Evolutionary conservation across 2,888 invertebrate genomes (phyloP).

Genomic region (Anodontia alba): DNA sequence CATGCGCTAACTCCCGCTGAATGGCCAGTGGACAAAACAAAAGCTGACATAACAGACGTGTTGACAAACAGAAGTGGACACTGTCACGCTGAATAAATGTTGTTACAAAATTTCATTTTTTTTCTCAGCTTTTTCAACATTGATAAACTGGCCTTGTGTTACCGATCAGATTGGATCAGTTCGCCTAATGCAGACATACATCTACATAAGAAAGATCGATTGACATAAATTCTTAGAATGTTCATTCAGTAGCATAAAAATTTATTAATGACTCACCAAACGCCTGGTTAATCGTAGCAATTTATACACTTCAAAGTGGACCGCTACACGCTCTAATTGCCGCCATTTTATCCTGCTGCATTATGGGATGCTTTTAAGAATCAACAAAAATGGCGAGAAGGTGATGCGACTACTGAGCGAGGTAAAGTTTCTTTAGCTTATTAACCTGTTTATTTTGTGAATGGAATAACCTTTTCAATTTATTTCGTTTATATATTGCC

Average conservation of each 20-base stretch:
- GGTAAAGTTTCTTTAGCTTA: slow-evolving; percentile 55
- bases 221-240: slow-evolving; percentile 40
- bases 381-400: slow-evolving; percentile 66
- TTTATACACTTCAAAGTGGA: slow-evolving; percentile 28
- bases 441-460: slow-evolving; percentile 18
- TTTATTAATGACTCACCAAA: slow-evolving; percentile 52
- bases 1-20: slow-evolving; percentile 60
- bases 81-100: too few relatives aligned
- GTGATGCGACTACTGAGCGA: slow-evolving; percentile 45
- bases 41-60: slow-evolving; percentile 52
- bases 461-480: not conserved
- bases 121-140: not conserved
- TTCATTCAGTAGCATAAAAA: slow-evolving; percentile 32
- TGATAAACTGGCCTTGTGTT: not conserved
- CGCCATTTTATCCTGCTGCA: slow-evolving; percentile 65
- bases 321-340: slow-evolving; percentile 54
- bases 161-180: too few relatives aligned
- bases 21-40: slow-evolving; percentile 67
- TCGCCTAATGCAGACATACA: not conserved
- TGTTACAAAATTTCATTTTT: not conserved
- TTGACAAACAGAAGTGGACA: slow-evolving; percentile 44
- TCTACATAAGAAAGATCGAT: not conserved
- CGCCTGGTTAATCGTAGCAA: not conserved
- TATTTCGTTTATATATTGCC: not conserved
- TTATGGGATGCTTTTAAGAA: slow-evolving; percentile 60